phyloP scores from a whole-genome alignment of 2,797 vertebrate species.

The Tarsius wallacei region DNA sequence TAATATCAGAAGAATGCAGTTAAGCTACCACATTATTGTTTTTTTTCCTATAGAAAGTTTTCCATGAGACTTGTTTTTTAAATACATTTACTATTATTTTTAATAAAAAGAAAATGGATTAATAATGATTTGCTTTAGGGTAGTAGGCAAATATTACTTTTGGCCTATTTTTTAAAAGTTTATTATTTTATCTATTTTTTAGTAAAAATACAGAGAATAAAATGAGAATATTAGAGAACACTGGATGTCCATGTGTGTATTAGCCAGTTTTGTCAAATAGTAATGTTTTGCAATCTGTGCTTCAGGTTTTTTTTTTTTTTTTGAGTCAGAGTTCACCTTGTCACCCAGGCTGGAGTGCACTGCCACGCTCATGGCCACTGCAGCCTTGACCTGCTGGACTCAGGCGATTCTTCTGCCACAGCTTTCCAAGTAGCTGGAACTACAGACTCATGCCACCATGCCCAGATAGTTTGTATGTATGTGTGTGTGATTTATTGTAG shows the following conservation, averaged over 20 bases:
- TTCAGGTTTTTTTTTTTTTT: conserved; percentile 3
- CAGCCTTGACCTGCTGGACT: too few relatives aligned
- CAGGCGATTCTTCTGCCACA: too few relatives aligned
- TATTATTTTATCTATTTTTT: neutral
- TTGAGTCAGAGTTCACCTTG: too few relatives aligned
- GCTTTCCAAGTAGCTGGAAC: too few relatives aligned
- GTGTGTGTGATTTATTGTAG: too few relatives aligned
- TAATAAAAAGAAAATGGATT: conserved; percentile 51
- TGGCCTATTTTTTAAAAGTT: neutral
- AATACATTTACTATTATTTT: conserved; percentile 26
- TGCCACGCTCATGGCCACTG: too few relatives aligned
- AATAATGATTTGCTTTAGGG: conserved; percentile 11
- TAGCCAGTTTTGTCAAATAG: neutral
- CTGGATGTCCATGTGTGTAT: neutral
- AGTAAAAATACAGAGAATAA: conserved; percentile 20
- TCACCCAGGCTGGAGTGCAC: too few relatives aligned
- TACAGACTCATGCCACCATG: too few relatives aligned
- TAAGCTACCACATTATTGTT: neutral
- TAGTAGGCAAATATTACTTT: conserved; percentile 1
- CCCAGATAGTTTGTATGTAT: too few relatives aligned
- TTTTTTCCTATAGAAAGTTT: neutral
- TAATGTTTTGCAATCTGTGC: neutral
- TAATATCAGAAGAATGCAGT: neutral
- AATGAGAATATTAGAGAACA: neutral
- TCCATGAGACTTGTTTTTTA: conserved; percentile 12